Evolutionary conservation across 2,797 vertebrate genomes (phyloP), one percentile per base, ranked within the genome.

Genomic region (Argya squamiceps): DNA sequence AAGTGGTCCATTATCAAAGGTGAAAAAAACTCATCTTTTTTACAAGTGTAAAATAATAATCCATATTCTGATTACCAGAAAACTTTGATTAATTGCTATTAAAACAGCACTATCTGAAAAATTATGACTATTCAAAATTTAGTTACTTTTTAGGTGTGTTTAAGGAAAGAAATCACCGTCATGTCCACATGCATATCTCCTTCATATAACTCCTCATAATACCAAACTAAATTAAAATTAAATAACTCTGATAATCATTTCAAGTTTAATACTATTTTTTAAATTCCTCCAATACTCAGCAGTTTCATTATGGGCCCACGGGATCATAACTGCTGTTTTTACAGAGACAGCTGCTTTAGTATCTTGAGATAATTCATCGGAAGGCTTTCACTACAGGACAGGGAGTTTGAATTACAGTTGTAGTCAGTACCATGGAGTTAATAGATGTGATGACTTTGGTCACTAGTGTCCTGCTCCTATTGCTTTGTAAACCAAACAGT

Each of bases 1-100:
- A 88, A 95, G 92, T 84, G 73, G n/a, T 47, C 58, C 58, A 91
- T 96, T 85, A 94, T 34, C 26, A 88, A 80, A 74, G 21, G 21
- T 75, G 36, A 60, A 74, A 87, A 73, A 9, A 0, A 2, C 4
- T 24, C 1, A 6, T 41, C 81, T 81, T 41, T 95, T 89, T 85
- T 52, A 21, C 6, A 73, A 92, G 11, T 59, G 29, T 80, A 63
- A 86, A 88, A 92, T 71, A 83, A 91, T 50, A 83, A 56, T 52
- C 49, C 23, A 7, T 80, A 24, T 75, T 88, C 64, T 91, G 84
- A 88, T 84, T 96, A 55, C 21, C 13, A 65, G 36, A 89, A 93
- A 90, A 62, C 68, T 64, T 80, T 59, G 52, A 49, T 73, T 83
- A 74, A 43, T 64, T 92, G 16, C 16, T 84, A 37, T 41, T 74